Evolutionary conservation across 2,888 invertebrate species (phyloP), one percentile per base, ranked within the genome.

Genomic region (Silvanus unidentatus): DNA sequence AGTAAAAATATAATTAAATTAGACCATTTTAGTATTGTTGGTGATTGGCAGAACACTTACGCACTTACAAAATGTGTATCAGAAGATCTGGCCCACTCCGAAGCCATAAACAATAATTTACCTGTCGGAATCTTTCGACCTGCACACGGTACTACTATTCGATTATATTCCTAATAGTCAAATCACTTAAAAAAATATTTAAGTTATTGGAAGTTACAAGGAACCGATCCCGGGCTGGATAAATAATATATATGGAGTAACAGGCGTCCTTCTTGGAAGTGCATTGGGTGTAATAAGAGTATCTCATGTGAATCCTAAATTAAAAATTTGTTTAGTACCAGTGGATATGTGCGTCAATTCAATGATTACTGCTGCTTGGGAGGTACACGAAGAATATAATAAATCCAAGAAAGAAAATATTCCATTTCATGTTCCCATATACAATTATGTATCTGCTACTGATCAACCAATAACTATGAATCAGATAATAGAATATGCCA

Each of bases 61-160:
- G 86, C 92, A 1, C 88, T 84, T 65, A 94, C 95, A 0, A 96
- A 96, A 73, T 90, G 91, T 1, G 73, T 94, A 2, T 91, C 91
- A 0, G 95, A 95, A 65, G 80, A 84, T 48, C 75, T 87, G 1
- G 75, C 94, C 1, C 71, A 78, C 40, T 77, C 76, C 42, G 79
- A 84, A 57, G 84, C 81, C 0, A 74, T n/a, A n/a, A n/a, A n/a
- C n/a, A n/a, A 72, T 35, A 79, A 79, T n/a, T 67, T 94, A 54
- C 93, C 94, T 0, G 75, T 90, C 10, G 87, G 86, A 50, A 83
- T 95, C 47, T 80, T 91, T 53, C 75, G 94, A 51, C 95, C 95
- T 0, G 84, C 90, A 1, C 89, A 95, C 50, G 87, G 73, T 94
- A 1, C 34, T n/a, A n/a, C n/a, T n/a, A n/a, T n/a, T n/a, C n/a